Conservation (phyloP, 2,888 invertebrate species). For the Petrolisthes cinctipes region DNA sequence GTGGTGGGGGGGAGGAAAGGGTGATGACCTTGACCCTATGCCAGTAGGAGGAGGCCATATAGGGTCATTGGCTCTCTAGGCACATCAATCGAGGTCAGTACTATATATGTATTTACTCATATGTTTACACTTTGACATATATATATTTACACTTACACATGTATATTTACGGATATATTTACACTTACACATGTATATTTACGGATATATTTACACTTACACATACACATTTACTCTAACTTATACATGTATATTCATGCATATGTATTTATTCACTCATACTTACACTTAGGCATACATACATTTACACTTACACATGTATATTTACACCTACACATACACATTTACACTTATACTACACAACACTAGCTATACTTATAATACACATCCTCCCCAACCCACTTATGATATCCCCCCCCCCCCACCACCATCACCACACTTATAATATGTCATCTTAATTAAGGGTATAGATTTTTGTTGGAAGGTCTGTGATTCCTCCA, state of each 20-base stretch:
- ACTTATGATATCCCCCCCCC: no score
- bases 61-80: no score
- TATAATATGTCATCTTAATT: no score
- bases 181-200: background rate
- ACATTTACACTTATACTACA: no score
- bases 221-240: background rate
- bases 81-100: no score
- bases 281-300: constrained; percentile 14
- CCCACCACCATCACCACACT: no score
- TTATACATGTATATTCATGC: background rate
- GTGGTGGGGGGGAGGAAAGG: background rate
- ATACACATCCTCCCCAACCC: no score
- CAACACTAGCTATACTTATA: no score
- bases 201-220: background rate
- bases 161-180: constrained; percentile 12
- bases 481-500: no score
- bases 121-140: constrained; percentile 23
- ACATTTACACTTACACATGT: constrained; percentile 21
- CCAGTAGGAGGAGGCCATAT: no score
- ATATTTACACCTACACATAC: constrained; percentile 22
- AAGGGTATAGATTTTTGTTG: no score
- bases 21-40: no score
- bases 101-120: background rate
- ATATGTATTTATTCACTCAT: constrained; percentile 4
- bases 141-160: constrained; percentile 15